Evolutionary conservation across 2,113 vertebrate genomes (phyloP).

Genomic region (Petromus typicus): DNA sequence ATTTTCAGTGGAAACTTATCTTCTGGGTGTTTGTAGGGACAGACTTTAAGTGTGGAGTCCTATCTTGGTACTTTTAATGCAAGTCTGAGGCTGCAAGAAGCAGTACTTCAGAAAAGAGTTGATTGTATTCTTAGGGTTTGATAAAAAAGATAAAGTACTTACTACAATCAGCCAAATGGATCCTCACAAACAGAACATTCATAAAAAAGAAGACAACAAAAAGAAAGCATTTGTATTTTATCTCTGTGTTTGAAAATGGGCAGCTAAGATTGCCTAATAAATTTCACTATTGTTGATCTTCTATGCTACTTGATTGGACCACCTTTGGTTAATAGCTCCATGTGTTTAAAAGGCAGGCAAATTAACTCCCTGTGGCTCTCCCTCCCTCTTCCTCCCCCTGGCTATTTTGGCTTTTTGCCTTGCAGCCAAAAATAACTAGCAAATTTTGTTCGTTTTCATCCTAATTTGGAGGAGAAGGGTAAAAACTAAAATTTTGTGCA

Average conservation of each 20-base stretch:
- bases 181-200: slow-evolving; percentile 43
- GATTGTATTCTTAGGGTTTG: slow-evolving; percentile 52
- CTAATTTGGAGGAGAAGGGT: slow-evolving; percentile 56
- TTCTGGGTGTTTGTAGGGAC: not conserved
- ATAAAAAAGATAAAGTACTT: slow-evolving; percentile 44
- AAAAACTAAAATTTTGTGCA: slow-evolving; percentile 45
- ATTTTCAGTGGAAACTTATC: slow-evolving; percentile 50
- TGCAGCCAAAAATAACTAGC: slow-evolving; percentile 57
- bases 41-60: not conserved
- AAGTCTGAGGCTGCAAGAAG: not conserved
- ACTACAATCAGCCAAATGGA: not conserved
- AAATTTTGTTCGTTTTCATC: slow-evolving; percentile 51
- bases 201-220: slow-evolving; percentile 55
- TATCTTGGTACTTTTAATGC: slow-evolving; percentile 40
- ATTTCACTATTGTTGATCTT: slow-evolving; percentile 46
- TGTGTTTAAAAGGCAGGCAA: slow-evolving; percentile 9
- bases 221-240: slow-evolving; percentile 53
- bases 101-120: slow-evolving; percentile 24
- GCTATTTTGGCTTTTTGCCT: slow-evolving; percentile 28
- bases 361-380: not conserved
- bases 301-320: slow-evolving; percentile 8
- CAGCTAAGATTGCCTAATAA: slow-evolving; percentile 28
- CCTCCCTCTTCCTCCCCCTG: not conserved
- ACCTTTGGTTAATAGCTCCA: slow-evolving; percentile 25
- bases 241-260: slow-evolving; percentile 44